Conservation (phyloP, 2,113 vertebrate species). For the Pedionomus torquatus region DNA sequence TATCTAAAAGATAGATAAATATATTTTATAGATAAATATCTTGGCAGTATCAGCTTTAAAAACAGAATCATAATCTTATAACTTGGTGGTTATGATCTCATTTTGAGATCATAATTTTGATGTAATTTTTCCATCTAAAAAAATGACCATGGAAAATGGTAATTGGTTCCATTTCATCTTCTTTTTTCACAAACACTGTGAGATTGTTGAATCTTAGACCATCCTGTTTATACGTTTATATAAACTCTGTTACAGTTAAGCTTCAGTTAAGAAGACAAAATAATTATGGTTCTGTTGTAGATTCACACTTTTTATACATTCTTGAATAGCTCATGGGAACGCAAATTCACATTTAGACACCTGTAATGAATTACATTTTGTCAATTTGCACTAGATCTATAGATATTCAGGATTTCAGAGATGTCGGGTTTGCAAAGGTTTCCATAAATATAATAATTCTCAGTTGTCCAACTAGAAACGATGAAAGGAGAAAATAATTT, state of each 20-base stretch:
- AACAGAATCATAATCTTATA: not conserved
- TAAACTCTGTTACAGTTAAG: not conserved
- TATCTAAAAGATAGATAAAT: too few species aligned
- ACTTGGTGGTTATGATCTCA: not conserved
- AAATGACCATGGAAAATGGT: not conserved
- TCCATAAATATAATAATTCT: not conserved
- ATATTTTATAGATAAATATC: too few species aligned
- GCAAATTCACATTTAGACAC: not conserved
- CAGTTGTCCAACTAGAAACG: not conserved
- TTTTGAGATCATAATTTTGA: not conserved
- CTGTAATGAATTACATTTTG: not conserved
- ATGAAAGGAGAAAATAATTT: not conserved
- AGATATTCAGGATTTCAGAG: not conserved
- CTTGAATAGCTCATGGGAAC: not conserved
- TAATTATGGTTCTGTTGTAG: not conserved
- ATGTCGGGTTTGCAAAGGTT: not conserved
- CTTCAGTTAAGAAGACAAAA: not conserved
- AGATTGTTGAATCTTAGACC: not conserved
- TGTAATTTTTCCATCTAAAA: not conserved
- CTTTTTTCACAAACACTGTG: not conserved
- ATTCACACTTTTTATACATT: not conserved
- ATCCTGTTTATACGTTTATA: not conserved
- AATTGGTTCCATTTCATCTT: not conserved
- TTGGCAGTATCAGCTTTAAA: not conserved
- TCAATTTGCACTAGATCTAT: not conserved